These are phyloP conservation scores for Tenthredo livida DNA, from an alignment of 2,888 invertebrate species.

Conservation along the genomic window DNA sequence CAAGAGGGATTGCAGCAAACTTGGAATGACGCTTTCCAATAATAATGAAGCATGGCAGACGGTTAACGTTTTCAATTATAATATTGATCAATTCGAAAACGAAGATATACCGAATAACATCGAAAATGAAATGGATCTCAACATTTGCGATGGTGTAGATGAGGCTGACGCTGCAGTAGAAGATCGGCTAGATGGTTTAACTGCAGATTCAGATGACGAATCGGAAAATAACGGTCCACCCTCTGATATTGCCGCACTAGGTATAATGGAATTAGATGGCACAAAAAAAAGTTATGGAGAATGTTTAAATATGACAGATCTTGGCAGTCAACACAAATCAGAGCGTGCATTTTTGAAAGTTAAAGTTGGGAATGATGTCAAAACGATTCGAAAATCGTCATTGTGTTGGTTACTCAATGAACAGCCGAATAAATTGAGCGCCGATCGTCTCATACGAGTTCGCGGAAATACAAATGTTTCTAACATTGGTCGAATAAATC, in stretches of 20 bases:
- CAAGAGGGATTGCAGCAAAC: no score
- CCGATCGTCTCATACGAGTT: slow-evolving; percentile 21
- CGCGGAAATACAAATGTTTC: slow-evolving; percentile 15
- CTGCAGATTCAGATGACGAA: background rate
- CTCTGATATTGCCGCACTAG: background rate
- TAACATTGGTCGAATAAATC: background rate
- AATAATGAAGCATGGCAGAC: background rate
- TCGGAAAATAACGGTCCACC: background rate
- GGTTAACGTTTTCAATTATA: background rate
- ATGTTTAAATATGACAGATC: slow-evolving; percentile 28
- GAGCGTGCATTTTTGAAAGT: slow-evolving; percentile 6
- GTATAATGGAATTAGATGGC: background rate
- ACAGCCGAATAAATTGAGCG: slow-evolving; percentile 26
- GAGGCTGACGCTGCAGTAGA: background rate
- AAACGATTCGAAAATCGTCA: slow-evolving; percentile 23
- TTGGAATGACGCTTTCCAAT: background rate
- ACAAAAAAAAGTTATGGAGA: background rate
- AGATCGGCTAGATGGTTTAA: background rate
- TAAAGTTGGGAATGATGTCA: slow-evolving; percentile 1
- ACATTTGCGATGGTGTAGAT: background rate
- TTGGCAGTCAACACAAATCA: background rate
- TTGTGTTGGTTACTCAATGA: slow-evolving; percentile 24
- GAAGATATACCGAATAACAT: background rate
- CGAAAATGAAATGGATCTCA: background rate
- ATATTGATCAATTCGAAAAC: background rate